Conservation (phyloP, 2,113 vertebrate species). For the Natator depressus region DNA sequence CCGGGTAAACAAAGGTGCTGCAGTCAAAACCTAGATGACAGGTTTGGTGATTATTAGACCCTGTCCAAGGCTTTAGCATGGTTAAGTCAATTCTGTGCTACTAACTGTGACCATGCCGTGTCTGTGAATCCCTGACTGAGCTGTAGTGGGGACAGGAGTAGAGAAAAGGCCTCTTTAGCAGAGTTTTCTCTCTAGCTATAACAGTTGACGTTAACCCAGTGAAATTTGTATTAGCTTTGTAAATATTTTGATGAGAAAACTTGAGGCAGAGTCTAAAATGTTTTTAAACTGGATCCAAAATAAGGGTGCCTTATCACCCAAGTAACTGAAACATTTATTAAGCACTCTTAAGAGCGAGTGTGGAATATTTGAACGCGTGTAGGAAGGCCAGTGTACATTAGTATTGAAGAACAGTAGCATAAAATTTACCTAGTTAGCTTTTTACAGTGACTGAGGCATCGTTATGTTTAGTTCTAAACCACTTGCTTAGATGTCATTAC, state of each 20-base stretch:
- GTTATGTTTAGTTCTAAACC: conserved; percentile 40
- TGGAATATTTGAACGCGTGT: not conserved
- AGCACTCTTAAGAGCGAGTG: not conserved
- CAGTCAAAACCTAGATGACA: not conserved
- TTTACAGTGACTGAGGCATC: conserved; percentile 28
- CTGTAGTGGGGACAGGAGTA: too few species aligned
- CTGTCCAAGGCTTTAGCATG: accelerated
- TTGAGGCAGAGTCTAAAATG: too few species aligned
- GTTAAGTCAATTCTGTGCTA: not conserved
- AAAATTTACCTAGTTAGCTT: accelerated
- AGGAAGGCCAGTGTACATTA: not conserved
- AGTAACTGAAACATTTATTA: not conserved
- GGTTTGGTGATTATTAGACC: accelerated
- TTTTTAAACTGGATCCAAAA: not conserved
- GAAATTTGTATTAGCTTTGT: too few species aligned
- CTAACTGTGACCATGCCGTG: not conserved
- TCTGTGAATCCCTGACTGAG: too few species aligned
- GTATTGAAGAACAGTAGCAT: accelerated
- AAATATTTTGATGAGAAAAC: too few species aligned
- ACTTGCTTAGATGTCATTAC: conserved; percentile 29
- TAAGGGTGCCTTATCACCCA: not conserved
- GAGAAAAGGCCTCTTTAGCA: too few species aligned
- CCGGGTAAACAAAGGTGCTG: not conserved
- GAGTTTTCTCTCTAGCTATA: too few species aligned
- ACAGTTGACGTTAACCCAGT: too few species aligned